Percentiles rank a stretch among this genome's conserved stretches.
Evolutionary conservation across 2,113 vertebrate species (phyloP).

Genomic region (Anhinga anhinga): DNA sequence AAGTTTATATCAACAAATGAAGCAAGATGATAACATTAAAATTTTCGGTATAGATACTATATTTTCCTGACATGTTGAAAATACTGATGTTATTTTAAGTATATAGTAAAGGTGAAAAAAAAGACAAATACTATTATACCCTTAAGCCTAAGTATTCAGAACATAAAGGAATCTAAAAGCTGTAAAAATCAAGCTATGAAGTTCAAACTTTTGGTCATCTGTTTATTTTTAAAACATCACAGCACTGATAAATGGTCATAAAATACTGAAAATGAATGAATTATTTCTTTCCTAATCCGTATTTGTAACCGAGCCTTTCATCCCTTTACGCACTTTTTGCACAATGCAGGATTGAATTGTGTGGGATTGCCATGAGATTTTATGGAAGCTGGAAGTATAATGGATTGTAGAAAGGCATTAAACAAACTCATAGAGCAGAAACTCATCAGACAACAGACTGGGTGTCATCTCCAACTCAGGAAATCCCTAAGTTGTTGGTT

Average conservation of each 20-base stretch:
- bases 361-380: not conserved
- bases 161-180: not conserved
- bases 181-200: not conserved
- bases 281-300: not conserved
- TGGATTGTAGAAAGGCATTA: not conserved
- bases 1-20: not conserved
- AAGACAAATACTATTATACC: not conserved
- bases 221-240: not conserved
- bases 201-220: not conserved
- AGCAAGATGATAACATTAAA: not conserved
- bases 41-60: not conserved
- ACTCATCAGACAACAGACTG: not conserved
- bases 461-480: not conserved
- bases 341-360: not conserved
- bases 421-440: not conserved
- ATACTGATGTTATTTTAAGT: not conserved
- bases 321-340: not conserved
- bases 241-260: not conserved
- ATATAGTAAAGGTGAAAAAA: not conserved
- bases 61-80: not conserved
- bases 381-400: not conserved
- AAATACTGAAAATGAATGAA: not conserved
- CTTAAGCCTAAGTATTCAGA: not conserved
- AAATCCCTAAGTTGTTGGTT: not conserved
- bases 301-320: not conserved